phyloP scores from a whole-genome alignment of 2,797 vertebrate species.

The Gymnocypris eckloni region DNA sequence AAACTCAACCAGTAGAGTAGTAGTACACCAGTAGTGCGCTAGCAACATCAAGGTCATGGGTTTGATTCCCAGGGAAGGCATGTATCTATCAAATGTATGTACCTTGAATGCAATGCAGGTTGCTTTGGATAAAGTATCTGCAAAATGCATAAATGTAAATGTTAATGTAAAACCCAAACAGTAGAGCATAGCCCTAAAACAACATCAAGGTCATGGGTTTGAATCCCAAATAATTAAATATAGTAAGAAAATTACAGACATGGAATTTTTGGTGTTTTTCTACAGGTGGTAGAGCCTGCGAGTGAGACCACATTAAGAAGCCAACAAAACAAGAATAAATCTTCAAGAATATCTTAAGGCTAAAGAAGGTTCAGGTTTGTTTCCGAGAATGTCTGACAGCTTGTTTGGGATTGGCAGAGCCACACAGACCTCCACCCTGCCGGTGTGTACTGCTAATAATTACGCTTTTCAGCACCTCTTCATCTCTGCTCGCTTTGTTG shows the following conservation, averaged over 20 bases:
- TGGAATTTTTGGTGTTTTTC: not conserved
- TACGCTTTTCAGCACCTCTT: conserved; percentile 39
- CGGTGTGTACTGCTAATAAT: conserved; percentile 28
- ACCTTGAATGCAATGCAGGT: not conserved
- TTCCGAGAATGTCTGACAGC: conserved; percentile 2
- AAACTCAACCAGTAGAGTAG: not conserved
- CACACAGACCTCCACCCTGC: conserved; percentile 23
- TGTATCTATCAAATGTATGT: not conserved
- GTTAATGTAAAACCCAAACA: not conserved
- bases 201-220: not conserved
- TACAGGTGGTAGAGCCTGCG: conserved; percentile 10
- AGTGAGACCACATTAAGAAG: not conserved
- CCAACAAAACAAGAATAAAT: not conserved
- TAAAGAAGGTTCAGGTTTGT: conserved; percentile 32
- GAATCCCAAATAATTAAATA: not conserved
- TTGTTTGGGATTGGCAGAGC: conserved; percentile 5
- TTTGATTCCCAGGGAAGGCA: not conserved
- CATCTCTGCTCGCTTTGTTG: conserved; percentile 26
- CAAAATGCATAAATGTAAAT: not conserved
- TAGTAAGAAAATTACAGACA: not conserved
- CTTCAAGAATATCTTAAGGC: not conserved
- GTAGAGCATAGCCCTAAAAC: not conserved
- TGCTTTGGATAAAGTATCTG: not conserved
- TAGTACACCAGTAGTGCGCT: too few relatives aligned
- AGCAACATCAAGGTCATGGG: not conserved